phyloP scores from a whole-genome alignment of 1,140 invertebrate genomes.

The Laodelphax striatellus region DNA sequence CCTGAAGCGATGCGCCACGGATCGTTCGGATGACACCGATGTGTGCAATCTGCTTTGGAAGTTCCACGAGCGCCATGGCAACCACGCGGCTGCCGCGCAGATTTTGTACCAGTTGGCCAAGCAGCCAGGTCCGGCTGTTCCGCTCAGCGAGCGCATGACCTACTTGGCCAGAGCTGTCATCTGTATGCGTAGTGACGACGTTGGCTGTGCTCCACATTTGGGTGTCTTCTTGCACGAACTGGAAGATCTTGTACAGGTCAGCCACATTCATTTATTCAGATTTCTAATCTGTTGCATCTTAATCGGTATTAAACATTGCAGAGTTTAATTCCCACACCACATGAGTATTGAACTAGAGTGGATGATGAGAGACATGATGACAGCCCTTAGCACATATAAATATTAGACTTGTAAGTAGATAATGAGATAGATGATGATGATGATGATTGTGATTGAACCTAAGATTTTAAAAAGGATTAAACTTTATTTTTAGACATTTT shows the following conservation, averaged over 20 bases:
- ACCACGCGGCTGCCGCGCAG: constrained; percentile 86
- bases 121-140: constrained; percentile 49
- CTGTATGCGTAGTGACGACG: constrained; percentile 80
- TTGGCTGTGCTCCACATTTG: constrained; percentile 58
- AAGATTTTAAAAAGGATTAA: too few relatives aligned
- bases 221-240: constrained; percentile 83
- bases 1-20: constrained; percentile 18
- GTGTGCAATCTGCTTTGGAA: constrained; percentile 79
- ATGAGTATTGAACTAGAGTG: too few relatives aligned
- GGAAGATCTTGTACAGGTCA: constrained; percentile 78
- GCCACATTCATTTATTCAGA: constrained; percentile 39
- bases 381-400: too few relatives aligned
- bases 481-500: too few relatives aligned
- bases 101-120: constrained; percentile 81
- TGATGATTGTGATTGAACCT: too few relatives aligned
- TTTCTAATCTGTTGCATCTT: too few relatives aligned
- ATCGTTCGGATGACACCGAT: constrained; percentile 39
- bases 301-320: too few relatives aligned
- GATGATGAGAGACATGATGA: too few relatives aligned
- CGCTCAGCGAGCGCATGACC: constrained; percentile 62
- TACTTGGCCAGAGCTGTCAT: constrained; percentile 91
- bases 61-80: constrained; percentile 84
- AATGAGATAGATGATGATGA: too few relatives aligned
- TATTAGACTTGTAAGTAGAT: too few relatives aligned
- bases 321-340: too few relatives aligned